Percentiles rank a stretch among this genome's conserved stretches.
These are phyloP conservation scores for Hemiscyllium ocellatum DNA, from an alignment of 2,113 vertebrate genomes.

Conservation along the genomic window DNA sequence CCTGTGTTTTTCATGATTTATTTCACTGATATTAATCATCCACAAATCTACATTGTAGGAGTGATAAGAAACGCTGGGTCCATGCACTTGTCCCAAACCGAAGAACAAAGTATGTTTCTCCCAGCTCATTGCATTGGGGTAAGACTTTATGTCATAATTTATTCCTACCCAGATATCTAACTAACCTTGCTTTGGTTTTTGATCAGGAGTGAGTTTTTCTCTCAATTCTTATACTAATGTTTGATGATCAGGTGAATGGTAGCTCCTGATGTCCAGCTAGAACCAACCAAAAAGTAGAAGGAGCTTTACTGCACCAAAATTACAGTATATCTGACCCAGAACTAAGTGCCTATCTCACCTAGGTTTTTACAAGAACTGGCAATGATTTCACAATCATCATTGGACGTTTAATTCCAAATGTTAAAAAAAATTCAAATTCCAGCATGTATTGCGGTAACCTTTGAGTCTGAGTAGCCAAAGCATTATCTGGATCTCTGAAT, in stretches of 20 bases:
- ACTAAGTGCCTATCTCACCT: not conserved
- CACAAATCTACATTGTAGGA: constrained; percentile 57
- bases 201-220: not conserved
- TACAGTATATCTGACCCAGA: not conserved
- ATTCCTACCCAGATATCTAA: not conserved
- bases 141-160: constrained; percentile 43
- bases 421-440: no score
- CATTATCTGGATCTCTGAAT: no score
- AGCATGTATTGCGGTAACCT: no score
- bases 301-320: not conserved
- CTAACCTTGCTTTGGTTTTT: not conserved
- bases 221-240: not conserved
- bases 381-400: no score
- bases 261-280: not conserved
- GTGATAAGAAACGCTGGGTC: constrained; percentile 93
- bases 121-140: constrained; percentile 78
- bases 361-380: no score
- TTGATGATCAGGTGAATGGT: not conserved
- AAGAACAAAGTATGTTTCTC: constrained; percentile 83
- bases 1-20: not conserved
- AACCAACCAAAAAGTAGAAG: not conserved
- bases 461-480: no score
- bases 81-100: constrained; percentile 83
- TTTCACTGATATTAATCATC: not conserved
- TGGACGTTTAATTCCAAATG: no score